Base-by-base conservation (phyloP, 2,888 invertebrate species). In the Frankliniella intonsa region DNA sequence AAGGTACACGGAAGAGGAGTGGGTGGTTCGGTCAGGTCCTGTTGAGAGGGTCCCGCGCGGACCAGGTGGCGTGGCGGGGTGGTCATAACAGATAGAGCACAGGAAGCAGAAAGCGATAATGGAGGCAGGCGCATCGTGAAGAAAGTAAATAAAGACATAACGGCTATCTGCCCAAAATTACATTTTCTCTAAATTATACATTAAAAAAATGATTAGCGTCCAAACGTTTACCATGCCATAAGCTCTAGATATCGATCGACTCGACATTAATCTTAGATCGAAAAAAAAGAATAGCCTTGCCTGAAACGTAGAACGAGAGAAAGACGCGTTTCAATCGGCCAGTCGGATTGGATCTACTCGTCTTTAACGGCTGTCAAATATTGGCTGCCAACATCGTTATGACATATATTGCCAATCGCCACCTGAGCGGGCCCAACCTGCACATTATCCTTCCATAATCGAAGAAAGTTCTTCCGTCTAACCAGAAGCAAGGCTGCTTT, bases 1-100 rank as follows among this genome's bases (percentile, higher is more conserved):
- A 76, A 25, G 22, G 69, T 76, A 76, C 69, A 76, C 69, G 69
- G 69, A 76, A 76, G 69, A 76, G 69, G 69, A 62, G 62, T 76
- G 69, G 69, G 69, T 12, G 55, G 55, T 8, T 12, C 55, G 69
- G 5, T 2, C 3, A 38, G 38, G 38, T 38, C 38, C 38, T 38
- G 38, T 38, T 2, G 38, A 38, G 38, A 38, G 38, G 5, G 38
- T 2, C 3, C 5, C 38, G 3, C 38, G 38, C 5, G 38, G 38
- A 38, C 38, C 38, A 38, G 38, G 38, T 38, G 38, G 38, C 5
- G 38, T 2, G 5, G 22, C 1, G 69, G n/a, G 22, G 69, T 19
- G 17, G 14, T 19, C 19, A 55, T 19, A 55, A 19, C 55, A 55
- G 19, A 55, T 55, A 55, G 19, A 19, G 55, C 55, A 14, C 14